Base-by-base conservation (phyloP, 2,797 vertebrate genomes). In the Mus spretus region DNA sequence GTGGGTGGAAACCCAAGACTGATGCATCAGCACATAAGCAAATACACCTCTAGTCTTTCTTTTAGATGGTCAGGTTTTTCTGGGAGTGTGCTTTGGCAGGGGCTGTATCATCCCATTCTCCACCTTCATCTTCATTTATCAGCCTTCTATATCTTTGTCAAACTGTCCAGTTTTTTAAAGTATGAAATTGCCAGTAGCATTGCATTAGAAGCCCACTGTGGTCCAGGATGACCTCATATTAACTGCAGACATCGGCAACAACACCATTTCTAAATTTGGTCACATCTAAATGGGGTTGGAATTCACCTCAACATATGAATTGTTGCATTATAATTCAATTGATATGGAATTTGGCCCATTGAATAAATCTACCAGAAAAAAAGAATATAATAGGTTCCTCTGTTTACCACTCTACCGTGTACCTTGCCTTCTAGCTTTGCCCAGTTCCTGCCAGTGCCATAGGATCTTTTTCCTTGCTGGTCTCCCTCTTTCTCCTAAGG, bases 341-440 rank as follows among this genome's bases (percentile, higher is more conserved):
- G 57, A 50, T 63, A 77, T 1, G n/a, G 40, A 88, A 24, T 63
- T 90, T 81, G 47, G 3, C 50, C 4, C 47, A 28, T 12, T 55
- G 26, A 17, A 53, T 40, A 37, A 81, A 91, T 88, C 40, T 50
- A 67, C 65, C 78, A 70, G 63, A 95, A 93, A 92, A 75, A 9
- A n/a, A 74, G 37, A 13, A 28, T 55, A 47, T 50, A 65, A 44
- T 17, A 44, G 7, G 11, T 75, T 83, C 3, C 37, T 8, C 63
- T 85, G 40, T 67, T 85, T 67, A 34, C 61, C 40, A 34, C 74
- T 92, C 3, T 53, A n/a, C 50, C 75, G 6, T 67, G 14, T 19
- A 28, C 82, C 22, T 8, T 1, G 8, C 37, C 50, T 81, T 94
- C 31, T 67, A 13, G 9, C 26, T 94, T 67, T 47, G 17, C 65